A percentile compares a stretch with the other conserved stretches of the same genome.
Evolutionary conservation across 30 jellyfish, hydroid and myxozoan species (phyloP).

Genomic region (Cassiopea andromeda): DNA sequence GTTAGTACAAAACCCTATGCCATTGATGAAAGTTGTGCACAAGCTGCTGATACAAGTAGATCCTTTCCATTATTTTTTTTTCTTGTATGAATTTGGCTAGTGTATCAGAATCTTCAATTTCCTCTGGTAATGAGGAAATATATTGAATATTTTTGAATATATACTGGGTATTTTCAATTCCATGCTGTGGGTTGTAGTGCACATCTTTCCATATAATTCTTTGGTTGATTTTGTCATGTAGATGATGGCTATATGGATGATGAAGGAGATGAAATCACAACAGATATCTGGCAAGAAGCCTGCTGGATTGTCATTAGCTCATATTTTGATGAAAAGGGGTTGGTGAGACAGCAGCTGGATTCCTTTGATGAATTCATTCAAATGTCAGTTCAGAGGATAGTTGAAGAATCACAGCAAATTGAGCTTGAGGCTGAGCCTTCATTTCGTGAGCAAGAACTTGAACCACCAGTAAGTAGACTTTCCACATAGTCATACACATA

Average conservation of each 20-base stretch:
- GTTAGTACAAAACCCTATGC: too few relatives aligned
- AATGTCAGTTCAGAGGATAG: conserved; percentile 98
- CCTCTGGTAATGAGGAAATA: too few relatives aligned
- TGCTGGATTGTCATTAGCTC: conserved; percentile 99
- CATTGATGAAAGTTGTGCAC: too few relatives aligned
- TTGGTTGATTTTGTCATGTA: not conserved
- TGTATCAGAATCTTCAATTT: too few relatives aligned
- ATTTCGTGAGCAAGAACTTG: conserved; percentile 93
- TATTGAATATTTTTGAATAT: too few relatives aligned
- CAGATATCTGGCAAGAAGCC: conserved; percentile 99
- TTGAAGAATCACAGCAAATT: conserved; percentile 98
- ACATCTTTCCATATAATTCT: too few relatives aligned
- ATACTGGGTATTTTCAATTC: too few relatives aligned
- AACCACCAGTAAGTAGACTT: conserved; percentile 92
- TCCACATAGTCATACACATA: too few relatives aligned
- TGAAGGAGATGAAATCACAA: conserved; percentile 94
- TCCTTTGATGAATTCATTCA: conserved; percentile 99
- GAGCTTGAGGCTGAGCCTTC: conserved; percentile 99
- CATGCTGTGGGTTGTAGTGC: too few relatives aligned
- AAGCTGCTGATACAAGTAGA: too few relatives aligned
- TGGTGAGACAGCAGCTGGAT: conserved; percentile 99
- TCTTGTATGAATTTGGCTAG: too few relatives aligned
- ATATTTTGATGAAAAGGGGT: conserved; percentile 99
- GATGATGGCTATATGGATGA: conserved; percentile 91
- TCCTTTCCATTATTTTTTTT: too few relatives aligned